These are phyloP conservation scores for Pseudonaja textilis DNA, from an alignment of 2,113 vertebrate genomes.

Conservation along the genomic window DNA sequence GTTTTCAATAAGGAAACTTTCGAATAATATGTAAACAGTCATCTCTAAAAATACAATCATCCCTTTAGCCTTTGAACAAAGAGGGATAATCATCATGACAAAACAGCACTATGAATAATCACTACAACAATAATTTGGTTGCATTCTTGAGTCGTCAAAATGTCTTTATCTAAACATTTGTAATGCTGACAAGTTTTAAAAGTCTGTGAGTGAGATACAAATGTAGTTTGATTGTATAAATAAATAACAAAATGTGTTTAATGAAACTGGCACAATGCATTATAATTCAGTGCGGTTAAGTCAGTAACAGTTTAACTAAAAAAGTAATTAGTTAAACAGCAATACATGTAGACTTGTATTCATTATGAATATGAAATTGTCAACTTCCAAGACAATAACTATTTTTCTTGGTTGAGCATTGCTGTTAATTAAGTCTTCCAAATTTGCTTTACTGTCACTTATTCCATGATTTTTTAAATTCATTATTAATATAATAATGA, in stretches of 20 bases:
- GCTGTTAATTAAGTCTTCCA: conserved; percentile 31
- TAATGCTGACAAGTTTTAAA: conserved; percentile 28
- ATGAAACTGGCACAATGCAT: conserved; percentile 75
- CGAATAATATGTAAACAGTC: background rate
- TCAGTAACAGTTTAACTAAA: conserved; percentile 73
- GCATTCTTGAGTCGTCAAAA: conserved; percentile 1
- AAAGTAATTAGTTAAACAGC: conserved; percentile 74
- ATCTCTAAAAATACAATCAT: background rate
- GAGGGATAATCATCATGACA: background rate
- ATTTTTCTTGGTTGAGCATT: conserved; percentile 47
- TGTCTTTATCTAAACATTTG: conserved; percentile 17
- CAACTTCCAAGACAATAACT: conserved; percentile 36
- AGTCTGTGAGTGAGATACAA: conserved; percentile 61
- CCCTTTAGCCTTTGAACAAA: background rate
- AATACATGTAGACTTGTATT: conserved; percentile 73
- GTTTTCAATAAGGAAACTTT: background rate
- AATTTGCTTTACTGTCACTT: conserved; percentile 58
- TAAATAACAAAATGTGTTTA: conserved; percentile 66
- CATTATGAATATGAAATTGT: conserved; percentile 52
- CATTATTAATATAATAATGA: background rate
- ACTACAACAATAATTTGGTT: background rate
- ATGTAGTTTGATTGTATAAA: conserved; percentile 54
- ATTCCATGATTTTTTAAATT: conserved; percentile 44
- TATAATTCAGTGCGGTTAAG: conserved; percentile 71
- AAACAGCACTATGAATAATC: background rate